Evolutionary conservation across 2,888 invertebrate genomes (phyloP).

Genomic region (Chymomyza procnemis): DNA sequence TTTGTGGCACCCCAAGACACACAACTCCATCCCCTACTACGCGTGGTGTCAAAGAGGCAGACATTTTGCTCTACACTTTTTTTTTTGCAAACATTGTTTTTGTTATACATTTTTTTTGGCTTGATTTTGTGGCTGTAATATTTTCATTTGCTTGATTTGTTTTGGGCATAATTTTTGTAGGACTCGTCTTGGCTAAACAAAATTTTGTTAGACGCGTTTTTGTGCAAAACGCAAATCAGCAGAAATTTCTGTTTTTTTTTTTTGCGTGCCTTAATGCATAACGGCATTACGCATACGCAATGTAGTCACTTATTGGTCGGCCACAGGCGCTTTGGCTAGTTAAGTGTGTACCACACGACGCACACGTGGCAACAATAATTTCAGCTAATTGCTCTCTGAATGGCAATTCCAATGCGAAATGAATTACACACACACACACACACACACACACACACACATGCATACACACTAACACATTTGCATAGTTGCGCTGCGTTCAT

Average conservation of each 20-base stretch:
- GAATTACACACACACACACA: constrained; percentile 39
- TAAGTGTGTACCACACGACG: constrained; percentile 54
- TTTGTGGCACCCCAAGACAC: constrained; percentile 55
- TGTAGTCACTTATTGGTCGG: constrained; percentile 9
- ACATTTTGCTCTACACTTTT: not conserved
- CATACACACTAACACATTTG: not conserved
- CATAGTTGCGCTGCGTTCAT: constrained; percentile 54
- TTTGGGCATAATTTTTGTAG: constrained; percentile 69
- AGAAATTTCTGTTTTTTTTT: too few species aligned
- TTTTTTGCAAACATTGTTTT: constrained; percentile 4
- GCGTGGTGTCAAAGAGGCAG: not conserved
- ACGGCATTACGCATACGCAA: constrained; percentile 61
- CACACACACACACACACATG: not conserved
- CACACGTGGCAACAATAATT: constrained; percentile 74
- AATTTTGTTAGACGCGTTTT: constrained; percentile 5
- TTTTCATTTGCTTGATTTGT: constrained; percentile 72
- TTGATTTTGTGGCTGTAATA: constrained; percentile 68
- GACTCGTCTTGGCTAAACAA: constrained; percentile 13
- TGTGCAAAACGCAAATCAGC: constrained; percentile 66
- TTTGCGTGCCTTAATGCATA: constrained; percentile 27
- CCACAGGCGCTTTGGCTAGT: constrained; percentile 9
- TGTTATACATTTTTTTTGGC: constrained; percentile 56
- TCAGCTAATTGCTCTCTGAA: constrained; percentile 74
- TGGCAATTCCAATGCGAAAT: constrained; percentile 74
- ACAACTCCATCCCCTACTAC: not conserved